Evolutionary conservation across 92 coral and sea anemone species (phyloP), one percentile per base, ranked within the genome.

Genomic region (Paramuricea clavata): DNA sequence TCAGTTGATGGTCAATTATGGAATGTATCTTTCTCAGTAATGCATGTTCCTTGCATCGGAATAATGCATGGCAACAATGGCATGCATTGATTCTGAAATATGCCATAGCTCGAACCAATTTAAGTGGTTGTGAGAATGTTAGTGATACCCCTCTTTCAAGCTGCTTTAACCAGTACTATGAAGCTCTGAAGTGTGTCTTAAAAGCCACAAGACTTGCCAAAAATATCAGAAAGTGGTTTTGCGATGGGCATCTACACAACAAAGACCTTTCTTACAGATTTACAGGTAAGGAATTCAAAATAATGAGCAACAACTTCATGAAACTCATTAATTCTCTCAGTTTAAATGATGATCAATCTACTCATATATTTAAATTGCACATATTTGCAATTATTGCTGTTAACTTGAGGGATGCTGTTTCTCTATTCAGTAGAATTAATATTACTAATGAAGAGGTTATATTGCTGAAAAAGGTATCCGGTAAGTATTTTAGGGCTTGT

Each of bases 1-100:
- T 31, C 31, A 27, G 83, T 85, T 54, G 85, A 88, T 88, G 94
- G 81, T 47, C 69, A 83, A 76, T 61, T 61, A 34, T 35, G 23
- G 27, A 26, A 30, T 69, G 82, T 91, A 12, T 74, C 91, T 31
- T 91, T 91, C 76, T 34, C 74, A n/a, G n/a, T n/a, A n/a, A n/a
- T n/a, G 42, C 4, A 2, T 36, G 8, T 3, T 36, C 4, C 8
- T 32, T 89, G 54, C 92, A 89, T 33, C 80, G 84, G 56, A 89
- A 89, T 73, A 89, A 89, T 77, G 91, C 83, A 31, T 88, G 88
- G 86, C 87, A 89, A 60, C 89, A 89, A 50, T 83, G 89, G 92
- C 89, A 89, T 89, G 60, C 76, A 74, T 54, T 78, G 87, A 81
- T 89, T 39, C 50, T 89, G 64, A 78, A 83, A 42, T 85, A 90